Percentiles rank a stretch among this genome's conserved stretches.
These are phyloP conservation scores for Macaca mulatta DNA, from an alignment of 2,113 vertebrate species.

Conservation along the genomic window DNA sequence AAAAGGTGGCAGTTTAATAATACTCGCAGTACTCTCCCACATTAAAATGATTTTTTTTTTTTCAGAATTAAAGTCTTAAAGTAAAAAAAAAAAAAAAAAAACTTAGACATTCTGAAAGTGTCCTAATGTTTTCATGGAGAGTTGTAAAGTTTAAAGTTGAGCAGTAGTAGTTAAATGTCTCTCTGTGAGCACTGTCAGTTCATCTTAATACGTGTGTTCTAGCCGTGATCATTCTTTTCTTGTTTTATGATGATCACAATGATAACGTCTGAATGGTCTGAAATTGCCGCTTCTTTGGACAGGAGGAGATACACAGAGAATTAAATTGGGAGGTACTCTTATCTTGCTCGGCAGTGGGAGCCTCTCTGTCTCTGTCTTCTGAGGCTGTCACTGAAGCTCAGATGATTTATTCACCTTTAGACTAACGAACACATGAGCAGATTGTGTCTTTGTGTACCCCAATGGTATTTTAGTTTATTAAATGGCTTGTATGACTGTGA, in stretches of 20 bases:
- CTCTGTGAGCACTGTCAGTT: not conserved
- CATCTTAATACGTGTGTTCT: not conserved
- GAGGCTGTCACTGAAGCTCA: not conserved
- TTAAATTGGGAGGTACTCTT: not conserved
- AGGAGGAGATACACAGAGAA: not conserved
- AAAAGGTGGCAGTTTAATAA: not conserved
- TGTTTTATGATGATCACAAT: not conserved
- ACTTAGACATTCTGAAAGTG: not conserved
- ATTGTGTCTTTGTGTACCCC: not conserved
- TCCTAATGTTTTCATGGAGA: not conserved
- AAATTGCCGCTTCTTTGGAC: not conserved
- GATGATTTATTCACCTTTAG: not conserved
- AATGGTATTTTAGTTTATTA: not conserved
- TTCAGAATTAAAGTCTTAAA: not conserved
- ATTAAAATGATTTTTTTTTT: not conserved
- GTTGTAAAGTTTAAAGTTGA: not conserved
- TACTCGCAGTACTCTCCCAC: not conserved
- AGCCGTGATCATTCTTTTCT: not conserved
- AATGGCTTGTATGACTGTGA: not conserved
- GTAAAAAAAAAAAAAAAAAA: not conserved
- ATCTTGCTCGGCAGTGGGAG: not conserved
- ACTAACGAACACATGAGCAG: not conserved
- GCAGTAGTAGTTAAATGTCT: not conserved
- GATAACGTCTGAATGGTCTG: not conserved
- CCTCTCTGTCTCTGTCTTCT: not conserved